These are phyloP conservation scores for Cyanoliseus patagonus DNA, from an alignment of 2,113 vertebrate species.

Conservation along the genomic window DNA sequence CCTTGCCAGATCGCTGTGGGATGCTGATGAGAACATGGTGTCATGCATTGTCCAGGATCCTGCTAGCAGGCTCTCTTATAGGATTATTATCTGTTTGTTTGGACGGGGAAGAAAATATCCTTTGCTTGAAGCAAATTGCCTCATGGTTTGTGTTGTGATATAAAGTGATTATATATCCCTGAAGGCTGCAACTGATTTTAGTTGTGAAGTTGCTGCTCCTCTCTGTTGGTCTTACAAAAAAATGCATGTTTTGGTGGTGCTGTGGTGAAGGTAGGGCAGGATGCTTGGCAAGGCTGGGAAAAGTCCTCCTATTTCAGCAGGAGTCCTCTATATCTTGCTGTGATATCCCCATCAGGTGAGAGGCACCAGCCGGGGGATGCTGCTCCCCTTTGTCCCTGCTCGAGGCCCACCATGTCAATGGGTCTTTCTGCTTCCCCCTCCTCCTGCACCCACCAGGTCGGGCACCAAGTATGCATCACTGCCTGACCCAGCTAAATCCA, in stretches of 20 bases:
- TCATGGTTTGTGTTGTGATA: background rate
- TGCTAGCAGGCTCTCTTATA: background rate
- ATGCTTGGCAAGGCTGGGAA: background rate
- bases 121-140: background rate
- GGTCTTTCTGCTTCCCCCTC: background rate
- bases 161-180: background rate
- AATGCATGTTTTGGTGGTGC: background rate
- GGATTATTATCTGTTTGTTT: background rate
- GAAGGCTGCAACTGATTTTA: background rate
- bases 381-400: background rate
- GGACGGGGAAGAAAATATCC: background rate
- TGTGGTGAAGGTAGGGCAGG: background rate
- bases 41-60: background rate
- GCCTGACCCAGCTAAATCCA: background rate
- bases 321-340: background rate
- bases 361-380: background rate
- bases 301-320: background rate
- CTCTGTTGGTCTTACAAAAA: background rate
- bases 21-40: background rate
- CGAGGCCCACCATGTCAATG: fast-evolving
- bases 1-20: background rate
- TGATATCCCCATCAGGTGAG: fast-evolving
- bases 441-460: background rate
- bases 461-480: fast-evolving
- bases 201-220: background rate